Conservation (phyloP, 2,888 invertebrate species). For the Rotaria magnacalcarata region DNA sequence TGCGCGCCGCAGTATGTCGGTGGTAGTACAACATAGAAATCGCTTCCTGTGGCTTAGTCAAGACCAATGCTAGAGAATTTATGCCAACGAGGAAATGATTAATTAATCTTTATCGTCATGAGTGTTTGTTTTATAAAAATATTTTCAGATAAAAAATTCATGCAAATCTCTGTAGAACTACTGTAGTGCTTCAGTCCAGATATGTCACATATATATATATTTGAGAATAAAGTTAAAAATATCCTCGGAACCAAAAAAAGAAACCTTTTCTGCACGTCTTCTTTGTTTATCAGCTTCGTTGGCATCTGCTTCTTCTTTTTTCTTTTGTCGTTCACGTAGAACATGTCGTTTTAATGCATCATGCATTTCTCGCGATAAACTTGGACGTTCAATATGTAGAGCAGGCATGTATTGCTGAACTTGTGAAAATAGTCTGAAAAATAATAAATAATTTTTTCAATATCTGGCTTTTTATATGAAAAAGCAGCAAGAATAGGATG, state of each 20-base stretch:
- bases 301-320: constrained; percentile 24
- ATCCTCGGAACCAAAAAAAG: background rate
- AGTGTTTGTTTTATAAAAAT: no score
- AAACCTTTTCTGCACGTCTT: constrained; percentile 32
- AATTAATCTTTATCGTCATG: no score
- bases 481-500: background rate
- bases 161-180: no score
- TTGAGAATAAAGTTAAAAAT: no score
- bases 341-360: constrained; percentile 8
- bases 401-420: background rate
- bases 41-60: no score
- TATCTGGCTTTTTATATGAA: constrained; percentile 16
- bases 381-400: background rate
- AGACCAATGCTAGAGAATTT: no score
- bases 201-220: no score
- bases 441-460: constrained; percentile 13
- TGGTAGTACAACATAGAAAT: no score
- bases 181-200: no score
- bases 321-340: constrained; percentile 10
- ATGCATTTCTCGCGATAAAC: background rate
- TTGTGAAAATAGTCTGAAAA: background rate
- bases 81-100: no score
- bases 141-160: no score
- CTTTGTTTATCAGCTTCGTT: constrained; percentile 32
- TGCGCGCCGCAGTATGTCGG: no score